These are phyloP conservation scores for Drosophila formosana DNA, from an alignment of 2,888 invertebrate species.

Conservation along the genomic window DNA sequence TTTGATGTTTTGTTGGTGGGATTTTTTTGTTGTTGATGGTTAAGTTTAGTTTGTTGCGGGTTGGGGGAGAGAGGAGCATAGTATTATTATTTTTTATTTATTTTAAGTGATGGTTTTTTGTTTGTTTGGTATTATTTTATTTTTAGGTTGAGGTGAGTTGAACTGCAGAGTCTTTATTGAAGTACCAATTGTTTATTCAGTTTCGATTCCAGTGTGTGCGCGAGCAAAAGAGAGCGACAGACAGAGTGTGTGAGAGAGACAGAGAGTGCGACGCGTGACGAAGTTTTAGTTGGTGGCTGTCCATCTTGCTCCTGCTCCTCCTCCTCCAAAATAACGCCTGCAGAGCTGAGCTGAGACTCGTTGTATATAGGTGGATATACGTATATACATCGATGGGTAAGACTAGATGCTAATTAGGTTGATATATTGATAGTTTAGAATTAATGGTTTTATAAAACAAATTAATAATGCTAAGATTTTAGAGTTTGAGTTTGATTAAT, in stretches of 20 bases:
- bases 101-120: slow-evolving; percentile 25
- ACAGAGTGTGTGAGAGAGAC: slow-evolving; percentile 16
- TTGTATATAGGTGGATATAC: slow-evolving; percentile 25
- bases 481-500: slow-evolving; percentile 1
- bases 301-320: slow-evolving; percentile 53
- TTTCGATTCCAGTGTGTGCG: slow-evolving; percentile 52
- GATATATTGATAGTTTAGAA: slow-evolving; percentile 44
- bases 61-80: slow-evolving; percentile 65
- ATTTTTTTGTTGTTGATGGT: slow-evolving; percentile 40
- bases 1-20: slow-evolving; percentile 45
- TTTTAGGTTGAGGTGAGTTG: slow-evolving; percentile 49
- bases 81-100: slow-evolving; percentile 38
- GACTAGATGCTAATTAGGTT: slow-evolving; percentile 53
- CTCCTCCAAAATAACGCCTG: slow-evolving; percentile 47
- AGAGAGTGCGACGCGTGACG: slow-evolving; percentile 56
- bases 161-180: slow-evolving; percentile 65
- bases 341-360: slow-evolving; percentile 54
- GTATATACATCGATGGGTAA: slow-evolving; percentile 28
- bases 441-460: slow-evolving; percentile 44
- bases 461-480: slow-evolving; percentile 37
- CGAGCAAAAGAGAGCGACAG: slow-evolving; percentile 19
- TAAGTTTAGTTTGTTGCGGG: slow-evolving; percentile 55
- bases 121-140: slow-evolving; percentile 17
- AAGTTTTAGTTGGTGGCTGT: slow-evolving; percentile 56
- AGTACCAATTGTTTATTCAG: slow-evolving; percentile 64